Conservation (phyloP, 2,888 invertebrate species). For the Metopia argyrocephala region DNA sequence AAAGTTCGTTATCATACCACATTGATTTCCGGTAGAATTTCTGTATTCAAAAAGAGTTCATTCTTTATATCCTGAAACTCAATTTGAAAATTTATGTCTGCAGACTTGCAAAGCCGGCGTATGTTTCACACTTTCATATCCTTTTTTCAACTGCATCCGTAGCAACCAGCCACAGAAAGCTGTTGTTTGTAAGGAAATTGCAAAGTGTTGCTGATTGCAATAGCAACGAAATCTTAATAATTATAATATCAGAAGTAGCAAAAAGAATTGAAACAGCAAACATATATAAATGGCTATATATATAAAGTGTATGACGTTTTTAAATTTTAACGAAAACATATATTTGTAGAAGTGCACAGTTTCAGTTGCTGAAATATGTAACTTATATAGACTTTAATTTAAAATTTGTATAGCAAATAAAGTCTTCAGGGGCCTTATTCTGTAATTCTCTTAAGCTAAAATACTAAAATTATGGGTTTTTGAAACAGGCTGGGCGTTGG, state of each 20-base stretch:
- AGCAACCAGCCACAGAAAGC: conserved; percentile 16
- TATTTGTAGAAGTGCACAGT: too few relatives aligned
- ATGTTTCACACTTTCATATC: not conserved
- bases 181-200: conserved; percentile 24
- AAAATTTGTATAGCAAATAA: too few relatives aligned
- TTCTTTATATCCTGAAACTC: not conserved
- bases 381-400: too few relatives aligned
- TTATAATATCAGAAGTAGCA: not conserved
- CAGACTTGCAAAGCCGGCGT: not conserved
- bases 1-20: not conserved
- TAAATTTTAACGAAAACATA: too few relatives aligned
- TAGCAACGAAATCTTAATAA: conserved; percentile 8
- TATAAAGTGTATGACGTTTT: too few relatives aligned
- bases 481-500: too few relatives aligned
- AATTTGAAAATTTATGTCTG: not conserved
- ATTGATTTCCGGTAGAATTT: not conserved
- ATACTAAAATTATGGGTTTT: too few relatives aligned
- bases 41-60: not conserved
- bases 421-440: too few relatives aligned
- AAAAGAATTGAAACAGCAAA: not conserved
- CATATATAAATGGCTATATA: not conserved
- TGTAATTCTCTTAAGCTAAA: too few relatives aligned
- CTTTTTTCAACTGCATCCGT: not conserved
- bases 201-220: conserved; percentile 11
- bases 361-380: too few relatives aligned